Conservation (phyloP, 2,797 vertebrate species). For the Falco biarmicus region DNA sequence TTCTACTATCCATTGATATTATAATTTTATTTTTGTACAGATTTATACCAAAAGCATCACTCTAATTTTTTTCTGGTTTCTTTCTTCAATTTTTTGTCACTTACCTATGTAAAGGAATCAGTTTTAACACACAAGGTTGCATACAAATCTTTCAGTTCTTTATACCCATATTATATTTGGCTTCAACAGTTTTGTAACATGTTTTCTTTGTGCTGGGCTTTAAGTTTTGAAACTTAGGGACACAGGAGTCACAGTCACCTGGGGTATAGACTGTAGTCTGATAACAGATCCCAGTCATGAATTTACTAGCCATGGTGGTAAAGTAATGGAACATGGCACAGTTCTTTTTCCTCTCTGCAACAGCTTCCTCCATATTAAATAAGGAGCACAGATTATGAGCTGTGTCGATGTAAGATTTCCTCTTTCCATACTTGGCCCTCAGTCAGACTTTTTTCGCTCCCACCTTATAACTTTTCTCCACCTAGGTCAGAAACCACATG, state of each 20-base stretch:
- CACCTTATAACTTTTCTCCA: conserved; percentile 53
- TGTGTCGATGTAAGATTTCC: conserved; percentile 45
- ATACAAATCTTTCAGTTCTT: neutral
- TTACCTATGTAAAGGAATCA: neutral
- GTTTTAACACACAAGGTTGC: neutral
- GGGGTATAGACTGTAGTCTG: neutral
- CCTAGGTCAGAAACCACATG: conserved; percentile 62
- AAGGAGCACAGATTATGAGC: conserved; percentile 24
- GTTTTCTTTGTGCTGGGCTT: neutral
- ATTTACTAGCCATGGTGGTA: neutral
- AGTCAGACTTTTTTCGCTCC: conserved; percentile 40
- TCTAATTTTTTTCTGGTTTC: neutral
- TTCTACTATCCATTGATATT: neutral
- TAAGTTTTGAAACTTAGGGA: neutral
- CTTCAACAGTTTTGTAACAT: rapidly evolving
- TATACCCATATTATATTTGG: neutral
- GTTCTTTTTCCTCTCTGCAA: neutral
- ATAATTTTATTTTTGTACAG: neutral
- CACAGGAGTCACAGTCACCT: neutral
- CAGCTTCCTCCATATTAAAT: conserved; percentile 9
- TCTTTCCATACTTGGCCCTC: conserved; percentile 29
- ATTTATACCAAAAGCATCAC: neutral
- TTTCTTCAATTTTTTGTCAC: neutral
- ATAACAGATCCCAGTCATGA: neutral
- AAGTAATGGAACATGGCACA: neutral